Conservation (phyloP, 2,888 invertebrate genomes). For the Strigamia maritima region DNA sequence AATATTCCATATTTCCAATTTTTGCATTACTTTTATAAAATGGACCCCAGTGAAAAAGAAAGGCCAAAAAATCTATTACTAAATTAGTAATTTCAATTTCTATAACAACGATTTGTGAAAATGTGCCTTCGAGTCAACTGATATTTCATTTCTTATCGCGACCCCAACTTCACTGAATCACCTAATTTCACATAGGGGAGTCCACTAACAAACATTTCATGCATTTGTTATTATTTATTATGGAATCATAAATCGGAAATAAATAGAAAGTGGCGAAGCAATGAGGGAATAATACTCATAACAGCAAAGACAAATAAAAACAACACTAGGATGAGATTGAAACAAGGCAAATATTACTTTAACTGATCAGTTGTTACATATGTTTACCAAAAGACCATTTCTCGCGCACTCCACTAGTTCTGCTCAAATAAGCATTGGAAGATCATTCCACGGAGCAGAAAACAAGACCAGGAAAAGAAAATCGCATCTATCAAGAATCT, state of each 20-base stretch:
- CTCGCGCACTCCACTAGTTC: neutral
- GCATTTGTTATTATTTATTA: neutral
- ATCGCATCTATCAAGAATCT: neutral
- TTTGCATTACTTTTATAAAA: neutral
- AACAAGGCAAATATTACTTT: neutral
- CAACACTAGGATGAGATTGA: neutral
- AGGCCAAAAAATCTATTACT: neutral
- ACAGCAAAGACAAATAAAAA: neutral
- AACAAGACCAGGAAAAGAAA: neutral
- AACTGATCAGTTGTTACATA: neutral
- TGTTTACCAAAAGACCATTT: neutral
- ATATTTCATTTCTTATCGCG: constrained; percentile 29
- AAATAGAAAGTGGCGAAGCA: neutral
- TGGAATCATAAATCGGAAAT: neutral
- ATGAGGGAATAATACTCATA: neutral
- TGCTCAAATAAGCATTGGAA: neutral
- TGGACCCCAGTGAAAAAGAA: neutral
- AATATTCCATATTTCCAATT: neutral
- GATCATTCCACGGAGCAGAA: neutral
- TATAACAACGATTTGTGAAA: constrained; percentile 13
- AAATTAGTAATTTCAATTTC: constrained; percentile 8
- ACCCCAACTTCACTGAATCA: neutral
- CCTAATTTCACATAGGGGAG: constrained; percentile 2
- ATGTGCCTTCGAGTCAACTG: neutral
- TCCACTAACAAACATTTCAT: neutral